Evolutionary conservation across 2,888 invertebrate genomes (phyloP).

Genomic region (Agelastica alni): DNA sequence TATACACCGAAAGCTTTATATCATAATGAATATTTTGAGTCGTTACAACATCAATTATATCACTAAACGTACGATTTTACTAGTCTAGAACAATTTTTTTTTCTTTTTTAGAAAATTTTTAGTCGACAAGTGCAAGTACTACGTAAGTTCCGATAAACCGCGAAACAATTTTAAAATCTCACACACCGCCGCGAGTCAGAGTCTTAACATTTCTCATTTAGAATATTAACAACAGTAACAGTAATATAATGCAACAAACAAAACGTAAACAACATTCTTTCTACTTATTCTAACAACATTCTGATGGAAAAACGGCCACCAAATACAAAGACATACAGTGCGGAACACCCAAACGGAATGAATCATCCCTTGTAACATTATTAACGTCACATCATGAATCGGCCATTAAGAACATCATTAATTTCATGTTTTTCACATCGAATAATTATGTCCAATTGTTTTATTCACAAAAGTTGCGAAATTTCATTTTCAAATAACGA

Average conservation of each 20-base stretch:
- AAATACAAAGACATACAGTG: slow-evolving; percentile 43
- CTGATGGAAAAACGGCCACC: slow-evolving; percentile 16
- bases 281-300: slow-evolving; percentile 41
- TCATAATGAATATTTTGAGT: slow-evolving; percentile 42
- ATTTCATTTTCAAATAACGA: no score
- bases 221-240: slow-evolving; percentile 54
- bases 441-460: no score
- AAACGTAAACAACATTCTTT: slow-evolving; percentile 49
- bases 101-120: slow-evolving; percentile 37
- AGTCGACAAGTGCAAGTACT: slow-evolving; percentile 37
- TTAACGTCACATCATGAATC: no score
- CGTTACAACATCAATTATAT: slow-evolving; percentile 47
- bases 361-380: no score
- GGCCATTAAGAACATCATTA: no score
- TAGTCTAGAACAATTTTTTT: slow-evolving; percentile 36
- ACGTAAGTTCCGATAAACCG: slow-evolving; percentile 11
- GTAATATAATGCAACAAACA: slow-evolving; percentile 56
- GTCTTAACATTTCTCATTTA: slow-evolving; percentile 43
- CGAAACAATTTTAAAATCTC: no score
- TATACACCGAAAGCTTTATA: slow-evolving; percentile 47
- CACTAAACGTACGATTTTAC: no score
- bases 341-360: no score
- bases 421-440: no score
- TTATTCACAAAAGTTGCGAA: no score
- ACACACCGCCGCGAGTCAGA: slow-evolving; percentile 46